Conservation (phyloP, 2,888 invertebrate species). For the Melanotus villosus region DNA sequence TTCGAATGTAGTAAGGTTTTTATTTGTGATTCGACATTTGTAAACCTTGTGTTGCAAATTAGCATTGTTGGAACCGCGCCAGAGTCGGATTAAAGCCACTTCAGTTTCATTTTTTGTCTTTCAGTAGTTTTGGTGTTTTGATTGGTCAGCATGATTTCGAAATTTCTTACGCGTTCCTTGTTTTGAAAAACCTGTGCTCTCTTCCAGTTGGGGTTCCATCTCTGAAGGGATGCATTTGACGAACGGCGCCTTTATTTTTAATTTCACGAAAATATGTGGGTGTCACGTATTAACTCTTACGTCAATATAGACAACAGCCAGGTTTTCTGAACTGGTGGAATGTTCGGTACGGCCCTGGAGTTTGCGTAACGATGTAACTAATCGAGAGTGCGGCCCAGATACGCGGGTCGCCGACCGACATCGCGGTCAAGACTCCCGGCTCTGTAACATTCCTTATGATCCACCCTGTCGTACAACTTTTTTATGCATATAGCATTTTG, state of each 20-base stretch:
- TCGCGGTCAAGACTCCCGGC: slow-evolving; percentile 65
- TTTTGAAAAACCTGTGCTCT: neutral
- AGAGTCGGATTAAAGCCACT: too few species aligned
- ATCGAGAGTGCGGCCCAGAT: slow-evolving; percentile 63
- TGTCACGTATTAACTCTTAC: slow-evolving; percentile 32
- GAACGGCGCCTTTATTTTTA: neutral
- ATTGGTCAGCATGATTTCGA: too few species aligned
- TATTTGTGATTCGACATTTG: too few species aligned
- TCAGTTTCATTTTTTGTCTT: too few species aligned
- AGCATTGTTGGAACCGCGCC: too few species aligned
- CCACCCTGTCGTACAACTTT: slow-evolving; percentile 36
- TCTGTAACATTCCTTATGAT: slow-evolving; percentile 45
- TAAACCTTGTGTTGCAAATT: too few species aligned
- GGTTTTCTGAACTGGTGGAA: slow-evolving; percentile 34
- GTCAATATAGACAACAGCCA: slow-evolving; percentile 24
- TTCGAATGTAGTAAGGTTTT: too few species aligned
- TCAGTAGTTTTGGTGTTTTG: too few species aligned
- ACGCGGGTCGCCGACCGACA: slow-evolving; percentile 62
- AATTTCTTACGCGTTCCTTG: too few species aligned
- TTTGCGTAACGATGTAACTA: slow-evolving; percentile 54
- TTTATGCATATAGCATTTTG: slow-evolving; percentile 20
- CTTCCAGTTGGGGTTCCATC: too few species aligned
- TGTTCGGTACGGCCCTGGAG: slow-evolving; percentile 49
- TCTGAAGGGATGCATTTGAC: neutral
- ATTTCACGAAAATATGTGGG: slow-evolving; percentile 6